Base-by-base conservation (phyloP, 2,888 invertebrate species). In the Conus canariensis region DNA sequence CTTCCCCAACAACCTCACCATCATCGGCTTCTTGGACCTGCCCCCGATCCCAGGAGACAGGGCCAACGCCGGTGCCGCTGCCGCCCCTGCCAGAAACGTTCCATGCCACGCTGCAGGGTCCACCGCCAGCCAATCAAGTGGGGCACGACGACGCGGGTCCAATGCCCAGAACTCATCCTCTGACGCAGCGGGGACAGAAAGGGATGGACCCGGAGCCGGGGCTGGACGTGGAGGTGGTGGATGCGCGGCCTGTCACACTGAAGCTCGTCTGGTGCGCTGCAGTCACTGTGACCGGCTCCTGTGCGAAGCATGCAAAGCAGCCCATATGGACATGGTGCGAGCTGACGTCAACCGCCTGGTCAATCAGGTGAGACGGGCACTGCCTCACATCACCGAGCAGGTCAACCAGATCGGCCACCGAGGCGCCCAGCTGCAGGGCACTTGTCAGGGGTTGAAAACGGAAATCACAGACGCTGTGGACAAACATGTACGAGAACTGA, bases 261-360 rank as follows among this genome's bases (percentile, higher is more conserved):
- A 94, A 59, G 91, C 93, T 9, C 90, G 92, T 59, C 91, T 95
- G 70, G 91, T 93, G 96, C 98, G 98, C 87, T 99, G 99, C 96
- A 98, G 98, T 60, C 99, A 99, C 96, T 99, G 99, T 97, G 99
- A 99, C 95, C 99, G 99, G 96, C 98, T 99, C 97, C 98, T 99
- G 92, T 99, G 99, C 96, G 98, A 98, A 93, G 99, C 99, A 95
- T 99, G 99, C 97, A 99, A 93, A 88, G 91, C 99, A 96, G 99
- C 92, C 30, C 95, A 95, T 88, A 93, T 94, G 89, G 92, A 93
- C 58, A 94, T 94, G 86, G 88, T 94, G 16, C 92, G 93, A 45
- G 87, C 92, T 91, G 99, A 99, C 97, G 98, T 99, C 85, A 97
- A 97, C 91, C 97, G 99, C 95, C 98, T 99, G 91, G 98, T 98